A percentile compares a stretch with the other conserved stretches of the same genome.
Conservation (phyloP, 2,888 invertebrate species). For the Drosophila picticornis region DNA sequence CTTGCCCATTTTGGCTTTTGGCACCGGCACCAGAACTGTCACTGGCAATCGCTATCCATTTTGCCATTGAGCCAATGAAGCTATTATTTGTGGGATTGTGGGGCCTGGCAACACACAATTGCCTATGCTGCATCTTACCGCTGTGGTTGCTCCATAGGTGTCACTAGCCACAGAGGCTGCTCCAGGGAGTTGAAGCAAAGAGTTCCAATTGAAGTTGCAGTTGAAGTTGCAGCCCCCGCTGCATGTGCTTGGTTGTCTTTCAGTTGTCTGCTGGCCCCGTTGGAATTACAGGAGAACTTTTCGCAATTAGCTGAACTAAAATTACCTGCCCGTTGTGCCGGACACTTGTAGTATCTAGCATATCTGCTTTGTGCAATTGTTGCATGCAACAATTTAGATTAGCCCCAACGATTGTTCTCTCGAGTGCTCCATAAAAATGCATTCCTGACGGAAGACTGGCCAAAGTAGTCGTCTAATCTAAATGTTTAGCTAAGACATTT, state of each 20-base stretch:
- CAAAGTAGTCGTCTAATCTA: slow-evolving; percentile 67
- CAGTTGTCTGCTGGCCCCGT: slow-evolving; percentile 66
- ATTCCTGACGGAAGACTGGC: slow-evolving; percentile 74
- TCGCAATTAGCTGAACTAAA: slow-evolving; percentile 81
- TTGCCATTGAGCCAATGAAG: slow-evolving; percentile 68
- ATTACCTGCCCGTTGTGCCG: slow-evolving; percentile 70
- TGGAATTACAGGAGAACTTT: slow-evolving; percentile 82
- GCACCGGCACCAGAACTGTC: slow-evolving; percentile 38
- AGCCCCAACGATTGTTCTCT: slow-evolving; percentile 74
- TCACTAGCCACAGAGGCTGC: slow-evolving; percentile 67
- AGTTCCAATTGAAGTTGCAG: slow-evolving; percentile 25
- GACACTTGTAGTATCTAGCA: slow-evolving; percentile 48
- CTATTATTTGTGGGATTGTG: slow-evolving; percentile 78
- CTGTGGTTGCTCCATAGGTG: slow-evolving; percentile 62
- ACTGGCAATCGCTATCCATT: slow-evolving; percentile 19
- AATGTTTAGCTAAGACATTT: slow-evolving; percentile 78
- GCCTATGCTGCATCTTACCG: slow-evolving; percentile 37
- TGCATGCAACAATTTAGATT: slow-evolving; percentile 83
- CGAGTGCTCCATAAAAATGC: slow-evolving; percentile 62
- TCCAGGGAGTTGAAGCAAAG: slow-evolving; percentile 5
- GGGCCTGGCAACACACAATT: slow-evolving; percentile 55
- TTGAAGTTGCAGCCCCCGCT: slow-evolving; percentile 42
- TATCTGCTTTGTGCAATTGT: slow-evolving; percentile 60
- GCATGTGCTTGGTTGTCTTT: slow-evolving; percentile 70
- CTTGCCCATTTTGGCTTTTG: slow-evolving; percentile 64